phyloP scores from a whole-genome alignment of 2,113 vertebrate genomes.

The rabbit (Oryctolagus cuniculus) region DNA sequence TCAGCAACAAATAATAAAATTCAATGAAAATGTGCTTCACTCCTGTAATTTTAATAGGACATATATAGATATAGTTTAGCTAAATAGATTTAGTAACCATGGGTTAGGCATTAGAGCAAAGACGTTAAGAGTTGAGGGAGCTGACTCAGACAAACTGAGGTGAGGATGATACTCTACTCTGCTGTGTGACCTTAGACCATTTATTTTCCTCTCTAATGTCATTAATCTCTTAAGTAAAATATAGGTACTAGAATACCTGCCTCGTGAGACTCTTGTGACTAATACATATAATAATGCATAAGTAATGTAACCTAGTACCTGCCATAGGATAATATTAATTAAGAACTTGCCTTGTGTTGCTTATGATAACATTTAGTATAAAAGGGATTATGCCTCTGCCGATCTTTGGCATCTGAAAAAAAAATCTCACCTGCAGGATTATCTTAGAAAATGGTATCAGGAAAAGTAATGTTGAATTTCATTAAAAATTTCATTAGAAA shows the following conservation, averaged over 20 bases:
- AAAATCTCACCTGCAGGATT: neutral
- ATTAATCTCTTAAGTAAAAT: neutral
- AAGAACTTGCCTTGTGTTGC: neutral
- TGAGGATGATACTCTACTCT: neutral
- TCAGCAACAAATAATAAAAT: conserved; percentile 20
- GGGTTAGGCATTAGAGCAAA: neutral
- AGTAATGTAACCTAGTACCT: neutral
- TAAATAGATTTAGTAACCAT: neutral
- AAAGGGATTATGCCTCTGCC: neutral
- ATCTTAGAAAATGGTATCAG: neutral
- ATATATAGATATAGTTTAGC: neutral
- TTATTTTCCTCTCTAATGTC: neutral
- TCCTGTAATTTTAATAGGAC: neutral
- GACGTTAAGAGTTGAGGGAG: neutral
- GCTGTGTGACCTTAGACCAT: neutral
- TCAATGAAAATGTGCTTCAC: neutral
- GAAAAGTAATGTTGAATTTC: neutral
- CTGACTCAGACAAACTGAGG: neutral
- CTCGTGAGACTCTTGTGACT: neutral
- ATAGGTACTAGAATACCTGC: neutral
- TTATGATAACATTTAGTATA: neutral
- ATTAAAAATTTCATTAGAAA: neutral
- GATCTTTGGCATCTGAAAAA: neutral
- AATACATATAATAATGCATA: neutral
- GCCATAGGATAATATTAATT: neutral